A percentile compares a stretch with the other conserved stretches of the same genome.
phyloP scores from a whole-genome alignment of 2,113 vertebrate genomes.

The Neodon shergylaensis region DNA sequence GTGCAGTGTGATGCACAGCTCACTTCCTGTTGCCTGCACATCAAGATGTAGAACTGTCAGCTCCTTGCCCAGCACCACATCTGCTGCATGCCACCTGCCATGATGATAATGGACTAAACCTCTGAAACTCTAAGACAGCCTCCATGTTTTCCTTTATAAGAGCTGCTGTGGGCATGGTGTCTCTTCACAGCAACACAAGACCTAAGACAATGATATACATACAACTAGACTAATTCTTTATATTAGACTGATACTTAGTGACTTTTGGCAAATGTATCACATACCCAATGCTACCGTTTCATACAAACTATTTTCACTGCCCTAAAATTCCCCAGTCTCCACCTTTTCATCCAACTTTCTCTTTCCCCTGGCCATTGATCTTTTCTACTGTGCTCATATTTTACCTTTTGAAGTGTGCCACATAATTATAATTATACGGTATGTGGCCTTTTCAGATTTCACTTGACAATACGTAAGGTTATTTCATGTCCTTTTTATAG shows the following conservation, averaged over 20 bases:
- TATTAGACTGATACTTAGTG: neutral
- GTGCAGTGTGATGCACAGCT: neutral
- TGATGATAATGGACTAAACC: neutral
- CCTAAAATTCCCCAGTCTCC: neutral
- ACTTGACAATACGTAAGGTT: neutral
- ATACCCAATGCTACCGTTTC: neutral
- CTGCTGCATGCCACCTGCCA: neutral
- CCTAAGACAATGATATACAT: neutral
- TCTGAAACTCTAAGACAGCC: neutral
- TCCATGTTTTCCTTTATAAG: neutral
- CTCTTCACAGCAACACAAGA: neutral
- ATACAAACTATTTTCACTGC: neutral
- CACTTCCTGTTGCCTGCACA: neutral
- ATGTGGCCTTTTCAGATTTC: neutral
- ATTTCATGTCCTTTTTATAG: neutral
- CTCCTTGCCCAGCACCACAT: neutral
- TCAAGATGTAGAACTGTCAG: neutral
- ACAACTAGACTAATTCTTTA: neutral
- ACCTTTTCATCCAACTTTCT: neutral
- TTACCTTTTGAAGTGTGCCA: neutral
- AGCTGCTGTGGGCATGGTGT: neutral
- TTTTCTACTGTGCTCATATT: neutral
- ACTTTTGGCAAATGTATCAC: neutral
- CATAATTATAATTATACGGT: neutral
- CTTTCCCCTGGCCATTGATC: neutral